Evolutionary conservation across 2,113 vertebrate genomes (phyloP), one percentile per base, ranked within the genome.

Genomic region (Hucho hucho): DNA sequence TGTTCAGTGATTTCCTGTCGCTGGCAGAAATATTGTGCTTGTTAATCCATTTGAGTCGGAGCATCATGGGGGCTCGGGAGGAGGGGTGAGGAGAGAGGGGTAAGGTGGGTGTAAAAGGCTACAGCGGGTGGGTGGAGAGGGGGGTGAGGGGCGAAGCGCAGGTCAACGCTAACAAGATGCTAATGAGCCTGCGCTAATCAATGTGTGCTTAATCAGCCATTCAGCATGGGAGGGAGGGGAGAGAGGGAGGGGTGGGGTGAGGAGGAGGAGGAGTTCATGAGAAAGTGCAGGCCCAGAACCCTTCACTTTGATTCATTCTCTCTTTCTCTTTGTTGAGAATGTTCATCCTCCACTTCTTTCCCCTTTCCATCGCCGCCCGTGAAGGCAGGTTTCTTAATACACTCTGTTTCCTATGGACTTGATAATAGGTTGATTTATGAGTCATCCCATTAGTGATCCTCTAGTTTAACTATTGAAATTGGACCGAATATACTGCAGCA

Each of bases 111-210:
- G 75, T 74, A 11, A 13, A 29, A 26, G 37, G 28, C 6, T 43
- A 43, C 29, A 67, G 65, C n/a, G 29, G 29, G 65, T 32, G 65
- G 28, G 18, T 29, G 65, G 4, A 18, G 66, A 6, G 9, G 43
- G 24, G 18, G 47, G 20, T 6, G 25, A 22, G 49, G 25, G 69
- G 5, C 49, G 0, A 59, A 92, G 91, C 6, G 24, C 0, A 59
- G 92, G 91, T 92, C 91, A 86, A 87, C 20, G 64, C 92, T 95
- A 95, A 95, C 72, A 75, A 90, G 90, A 96, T 94, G 94, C 91
- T 96, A 95, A 96, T 94, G 92, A 95, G 93, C 69, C 88, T 78
- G 46, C 79, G 53, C 91, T 92, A 93, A 96, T 97, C 96, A 93
- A 95, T 96, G 85, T 83, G 82, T 87, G 88, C 89, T 92, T 95